Percentiles rank a stretch among this genome's conserved stretches.
Evolutionary conservation across 2,888 invertebrate genomes (phyloP).

Genomic region (Drosophila vallismaia): DNA sequence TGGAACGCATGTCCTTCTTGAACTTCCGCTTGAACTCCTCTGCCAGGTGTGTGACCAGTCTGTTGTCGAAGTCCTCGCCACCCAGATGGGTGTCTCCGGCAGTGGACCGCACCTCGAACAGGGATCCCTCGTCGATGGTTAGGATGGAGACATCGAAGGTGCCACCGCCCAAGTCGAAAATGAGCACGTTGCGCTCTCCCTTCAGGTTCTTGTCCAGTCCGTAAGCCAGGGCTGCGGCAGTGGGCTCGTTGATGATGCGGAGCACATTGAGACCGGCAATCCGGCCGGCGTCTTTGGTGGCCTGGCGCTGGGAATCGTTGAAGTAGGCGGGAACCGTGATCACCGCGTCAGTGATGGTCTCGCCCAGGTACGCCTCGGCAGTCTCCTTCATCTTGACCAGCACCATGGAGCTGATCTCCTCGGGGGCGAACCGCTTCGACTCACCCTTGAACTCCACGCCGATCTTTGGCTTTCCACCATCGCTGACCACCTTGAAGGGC

Average conservation of each 20-base stretch:
- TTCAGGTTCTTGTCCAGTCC: slow-evolving; percentile 93
- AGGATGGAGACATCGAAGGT: slow-evolving; percentile 98
- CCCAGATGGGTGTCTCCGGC: slow-evolving; percentile 97
- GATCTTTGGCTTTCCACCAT: slow-evolving; percentile 91
- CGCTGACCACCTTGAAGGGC: slow-evolving; percentile 94
- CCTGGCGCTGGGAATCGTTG: no score
- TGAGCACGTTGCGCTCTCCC: slow-evolving; percentile 92
- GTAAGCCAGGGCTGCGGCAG: slow-evolving; percentile 95
- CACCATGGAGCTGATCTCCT: slow-evolving; percentile 96
- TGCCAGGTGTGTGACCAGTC: no score
- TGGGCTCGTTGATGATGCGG: slow-evolving; percentile 96
- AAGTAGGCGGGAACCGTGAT: slow-evolving; percentile 96
- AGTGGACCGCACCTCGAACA: slow-evolving; percentile 97
- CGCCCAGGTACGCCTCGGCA: slow-evolving; percentile 94
- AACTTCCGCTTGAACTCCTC: no score
- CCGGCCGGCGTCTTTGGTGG: slow-evolving; percentile 96
- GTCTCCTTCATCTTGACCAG: slow-evolving; percentile 96
- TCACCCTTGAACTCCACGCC: slow-evolving; percentile 95
- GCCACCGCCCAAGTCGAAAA: slow-evolving; percentile 88
- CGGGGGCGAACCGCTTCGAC: slow-evolving; percentile 93
- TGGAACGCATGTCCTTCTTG: no score
- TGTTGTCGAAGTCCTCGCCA: no score
- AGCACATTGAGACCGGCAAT: slow-evolving; percentile 95
- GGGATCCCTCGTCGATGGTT: slow-evolving; percentile 94
- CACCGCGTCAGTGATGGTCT: slow-evolving; percentile 92